Evolutionary conservation across 2,797 vertebrate species (phyloP), one percentile per base, ranked within the genome.

Genomic region (Moxostoma hubbsi): DNA sequence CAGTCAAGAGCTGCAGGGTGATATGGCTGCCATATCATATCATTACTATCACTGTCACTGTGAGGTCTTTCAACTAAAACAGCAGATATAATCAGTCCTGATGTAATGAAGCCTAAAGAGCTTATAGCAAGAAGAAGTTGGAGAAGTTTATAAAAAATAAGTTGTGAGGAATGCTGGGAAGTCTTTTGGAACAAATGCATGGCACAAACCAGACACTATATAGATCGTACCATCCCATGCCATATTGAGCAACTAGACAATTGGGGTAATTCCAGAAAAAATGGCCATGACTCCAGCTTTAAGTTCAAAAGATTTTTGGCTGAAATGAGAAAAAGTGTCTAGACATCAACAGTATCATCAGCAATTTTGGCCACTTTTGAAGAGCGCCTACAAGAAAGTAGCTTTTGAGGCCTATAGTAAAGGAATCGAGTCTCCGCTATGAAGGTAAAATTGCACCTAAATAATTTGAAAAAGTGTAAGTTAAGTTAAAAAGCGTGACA

Each of bases 301-400:
- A 69, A 24, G 4, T 55, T 70, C 55, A 13, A 70, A 36, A 55
- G 51, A 13, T 45, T 9, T 70, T 70, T 55, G 9, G 67, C 5
- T 70, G 24, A 55, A 70, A 70, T 70, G 24, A 53, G 50, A 68
- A 18, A 70, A 70, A 55, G 51, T 43, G 67, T 45, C 65, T 43
- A 67, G n/a, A 51, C 47, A 50, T 67, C 51, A 70, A 70, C 51
- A 70, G 6, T n/a, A n/a, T n/a, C n/a, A n/a, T n/a, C n/a, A n/a
- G n/a, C 51, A 15, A 43, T 71, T 71, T 46, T 63, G 36, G 36
- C 61, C 36, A 1, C 18, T 63, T 63, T n/a, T 47, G 10, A 6
- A 57, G 54, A 58, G 9, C 47, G 43, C 47, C 47, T 47, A 12
- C 43, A 71, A 71, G n/a, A 71, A 71, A 57, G 15, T 9, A 57